Evolutionary conservation across 2,113 vertebrate species (phyloP).

Genomic region (Sinocyclocheilus grahami): DNA sequence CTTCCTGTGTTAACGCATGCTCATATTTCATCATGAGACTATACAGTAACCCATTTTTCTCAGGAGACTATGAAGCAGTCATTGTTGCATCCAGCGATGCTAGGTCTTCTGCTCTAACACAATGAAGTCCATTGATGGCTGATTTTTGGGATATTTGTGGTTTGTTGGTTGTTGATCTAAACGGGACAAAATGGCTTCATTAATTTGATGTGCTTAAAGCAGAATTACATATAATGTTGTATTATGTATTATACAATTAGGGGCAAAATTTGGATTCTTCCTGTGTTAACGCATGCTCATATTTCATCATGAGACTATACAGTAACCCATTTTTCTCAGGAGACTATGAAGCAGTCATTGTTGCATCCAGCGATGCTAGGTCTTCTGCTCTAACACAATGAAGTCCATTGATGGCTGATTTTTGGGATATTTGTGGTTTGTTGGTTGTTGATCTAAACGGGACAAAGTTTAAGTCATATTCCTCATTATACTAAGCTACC

Average conservation of each 20-base stretch:
- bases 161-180: constrained; percentile 61
- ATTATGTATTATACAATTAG: background rate
- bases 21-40: background rate
- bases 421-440: constrained; percentile 56
- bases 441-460: constrained; percentile 59
- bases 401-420: constrained; percentile 50
- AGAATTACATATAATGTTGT: background rate
- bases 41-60: background rate
- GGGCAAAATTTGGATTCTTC: background rate
- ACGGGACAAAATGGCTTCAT: constrained; percentile 45
- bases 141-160: constrained; percentile 41
- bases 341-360: constrained; percentile 52
- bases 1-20: background rate
- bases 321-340: background rate
- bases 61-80: constrained; percentile 37
- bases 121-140: constrained; percentile 59
- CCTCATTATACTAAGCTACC: background rate
- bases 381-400: constrained; percentile 63
- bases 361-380: constrained; percentile 53
- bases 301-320: background rate
- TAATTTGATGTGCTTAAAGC: background rate
- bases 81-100: constrained; percentile 59
- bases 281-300: background rate
- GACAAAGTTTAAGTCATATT: background rate
- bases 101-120: constrained; percentile 58